phyloP scores from a whole-genome alignment of 2,113 vertebrate genomes.

The Hippocampus zosterae region DNA sequence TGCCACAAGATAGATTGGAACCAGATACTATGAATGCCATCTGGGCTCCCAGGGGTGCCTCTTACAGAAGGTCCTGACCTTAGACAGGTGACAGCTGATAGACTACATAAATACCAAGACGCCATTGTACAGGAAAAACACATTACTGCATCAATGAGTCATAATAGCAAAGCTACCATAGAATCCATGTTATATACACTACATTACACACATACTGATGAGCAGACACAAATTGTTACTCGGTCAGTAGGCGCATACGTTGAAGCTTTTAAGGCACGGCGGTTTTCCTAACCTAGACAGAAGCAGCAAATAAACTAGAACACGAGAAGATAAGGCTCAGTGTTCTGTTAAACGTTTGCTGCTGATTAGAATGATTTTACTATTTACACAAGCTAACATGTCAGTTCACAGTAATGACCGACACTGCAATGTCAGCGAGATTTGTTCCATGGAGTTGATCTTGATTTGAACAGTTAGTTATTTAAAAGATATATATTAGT shows the following conservation, averaged over 20 bases:
- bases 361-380: not conserved
- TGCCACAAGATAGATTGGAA: not conserved
- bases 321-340: not conserved
- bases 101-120: conserved; percentile 42
- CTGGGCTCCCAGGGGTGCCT: conserved; percentile 33
- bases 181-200: conserved; percentile 17
- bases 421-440: not conserved
- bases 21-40: conserved; percentile 14
- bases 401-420: not conserved
- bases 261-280: not conserved
- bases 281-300: not conserved
- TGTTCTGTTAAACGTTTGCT: not conserved
- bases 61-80: conserved; percentile 61
- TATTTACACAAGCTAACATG: not conserved
- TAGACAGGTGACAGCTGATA: conserved; percentile 62
- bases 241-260: not conserved
- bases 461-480: not conserved
- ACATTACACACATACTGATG: conserved; percentile 15
- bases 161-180: conserved; percentile 32
- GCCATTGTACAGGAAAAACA: conserved; percentile 25
- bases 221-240: not conserved
- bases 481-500: not conserved
- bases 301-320: not conserved
- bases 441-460: not conserved
- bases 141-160: conserved; percentile 40